Evolutionary conservation across 2,797 vertebrate genomes (phyloP), one percentile per base, ranked within the genome.

Genomic region (Naso thynnoides): DNA sequence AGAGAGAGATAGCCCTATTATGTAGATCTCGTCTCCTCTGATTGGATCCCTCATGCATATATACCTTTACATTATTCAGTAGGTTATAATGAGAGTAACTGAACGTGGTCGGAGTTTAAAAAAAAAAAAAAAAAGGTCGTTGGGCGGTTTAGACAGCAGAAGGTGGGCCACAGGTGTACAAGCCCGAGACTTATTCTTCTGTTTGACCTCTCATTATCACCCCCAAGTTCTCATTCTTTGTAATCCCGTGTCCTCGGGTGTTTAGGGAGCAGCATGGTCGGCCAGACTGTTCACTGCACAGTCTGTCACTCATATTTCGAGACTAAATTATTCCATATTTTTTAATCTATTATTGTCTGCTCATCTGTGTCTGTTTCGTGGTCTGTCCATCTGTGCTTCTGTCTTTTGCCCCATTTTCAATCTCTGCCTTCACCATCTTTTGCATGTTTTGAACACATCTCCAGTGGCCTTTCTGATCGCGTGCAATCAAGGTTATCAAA

Each of bases 21-120:
- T 92, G 89, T 91, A 88, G 65, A 70, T 91, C 70, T 78, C 70
- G 79, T 85, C 79, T 77, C 79, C 54, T 88, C 83, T 1, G 18
- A 74, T 53, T 58, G 54, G 71, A 65, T 64, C 82, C 68, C 81
- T 84, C 82, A 85, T 90, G 85, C 90, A 92, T 89, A 89, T 93
- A 90, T 90, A 91, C 86, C 88, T 94, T 92, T 91, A 91, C 92
- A 92, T 93, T 91, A 94, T 94, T 92, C 91, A 92, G 86, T 59
- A 92, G 90, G 67, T 78, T 82, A 86, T 92, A 93, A 93, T 93
- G 90, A 93, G 88, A 83, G 82, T 63, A 86, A 90, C 85, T 42
- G 74, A 87, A 86, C 29, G 36, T 50, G 61, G 69, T 36, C 21
- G 77, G 72, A 73, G 64, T 54, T 64, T n/a, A n/a, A n/a, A n/a